These are phyloP conservation scores for Sebastes taczanowskii DNA, from an alignment of 2,797 vertebrate species.

Conservation along the genomic window DNA sequence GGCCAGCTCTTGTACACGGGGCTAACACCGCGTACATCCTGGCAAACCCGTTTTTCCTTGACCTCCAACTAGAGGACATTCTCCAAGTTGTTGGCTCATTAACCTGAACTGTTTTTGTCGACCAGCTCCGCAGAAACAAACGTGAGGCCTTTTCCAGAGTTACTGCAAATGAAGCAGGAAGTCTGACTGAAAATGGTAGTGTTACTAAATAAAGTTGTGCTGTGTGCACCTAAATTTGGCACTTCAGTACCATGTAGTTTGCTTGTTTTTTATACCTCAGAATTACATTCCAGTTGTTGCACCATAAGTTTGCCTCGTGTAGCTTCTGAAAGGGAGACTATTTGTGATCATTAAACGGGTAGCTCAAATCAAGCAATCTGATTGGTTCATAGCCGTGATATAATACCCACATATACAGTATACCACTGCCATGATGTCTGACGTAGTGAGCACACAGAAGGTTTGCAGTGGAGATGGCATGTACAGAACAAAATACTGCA, in stretches of 20 bases:
- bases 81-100: conserved; percentile 56
- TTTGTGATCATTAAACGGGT: too few relatives aligned
- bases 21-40: conserved; percentile 66
- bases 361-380: too few relatives aligned
- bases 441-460: not conserved
- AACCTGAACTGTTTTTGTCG: conserved; percentile 38
- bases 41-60: conserved; percentile 76
- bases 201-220: too few relatives aligned
- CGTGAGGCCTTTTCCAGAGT: not conserved
- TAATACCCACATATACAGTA: too few relatives aligned
- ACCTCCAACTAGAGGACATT: conserved; percentile 80
- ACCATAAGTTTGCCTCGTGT: not conserved
- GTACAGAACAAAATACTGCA: not conserved
- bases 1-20: conserved; percentile 48
- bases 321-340: not conserved
- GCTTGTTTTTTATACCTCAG: too few relatives aligned
- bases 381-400: too few relatives aligned
- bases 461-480: not conserved
- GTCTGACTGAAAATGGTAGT: too few relatives aligned
- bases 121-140: conserved; percentile 18
- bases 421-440: too few relatives aligned
- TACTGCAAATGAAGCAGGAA: not conserved
- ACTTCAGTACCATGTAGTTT: too few relatives aligned
- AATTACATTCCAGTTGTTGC: too few relatives aligned
- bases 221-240: too few relatives aligned